Percentiles rank a stretch among this genome's conserved stretches.
Evolutionary conservation across 2,888 invertebrate species (phyloP).

Genomic region (Creontiades dilutus): DNA sequence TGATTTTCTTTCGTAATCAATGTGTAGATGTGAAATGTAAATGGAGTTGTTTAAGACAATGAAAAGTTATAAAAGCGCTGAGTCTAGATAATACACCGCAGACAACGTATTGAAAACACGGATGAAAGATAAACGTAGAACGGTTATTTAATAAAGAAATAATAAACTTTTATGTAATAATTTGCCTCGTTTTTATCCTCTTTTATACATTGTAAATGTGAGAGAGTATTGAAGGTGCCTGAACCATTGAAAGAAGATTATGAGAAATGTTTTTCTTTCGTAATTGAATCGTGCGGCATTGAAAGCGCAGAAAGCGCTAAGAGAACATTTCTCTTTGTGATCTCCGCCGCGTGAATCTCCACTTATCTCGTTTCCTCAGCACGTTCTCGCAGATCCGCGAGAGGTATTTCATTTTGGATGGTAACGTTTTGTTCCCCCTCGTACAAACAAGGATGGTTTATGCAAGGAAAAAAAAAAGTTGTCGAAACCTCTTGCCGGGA

Average conservation of each 20-base stretch:
- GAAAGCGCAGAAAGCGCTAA: background rate
- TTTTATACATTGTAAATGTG: too few species aligned
- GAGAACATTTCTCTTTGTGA: background rate
- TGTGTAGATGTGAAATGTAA: too few species aligned
- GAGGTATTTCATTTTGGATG: background rate
- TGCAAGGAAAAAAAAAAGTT: background rate
- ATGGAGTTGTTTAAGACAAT: too few species aligned
- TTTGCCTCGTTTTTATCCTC: too few species aligned
- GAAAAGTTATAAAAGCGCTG: too few species aligned
- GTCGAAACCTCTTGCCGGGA: constrained; percentile 5
- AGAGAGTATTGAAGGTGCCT: too few species aligned
- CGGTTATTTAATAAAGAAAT: too few species aligned
- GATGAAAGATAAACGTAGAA: too few species aligned
- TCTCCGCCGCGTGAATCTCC: background rate
- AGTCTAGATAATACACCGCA: too few species aligned
- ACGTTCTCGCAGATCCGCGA: background rate
- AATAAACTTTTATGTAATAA: too few species aligned
- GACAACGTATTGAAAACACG: too few species aligned
- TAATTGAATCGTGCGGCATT: background rate
- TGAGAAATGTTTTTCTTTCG: background rate
- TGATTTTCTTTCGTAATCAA: too few species aligned
- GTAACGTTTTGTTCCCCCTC: background rate
- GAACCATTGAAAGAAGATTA: background rate
- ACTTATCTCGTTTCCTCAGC: background rate
- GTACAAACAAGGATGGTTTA: constrained; percentile 29